Percentiles rank a stretch among this genome's conserved stretches.
phyloP scores from a whole-genome alignment of 2,888 invertebrate species.

The Nebria brevicollis region DNA sequence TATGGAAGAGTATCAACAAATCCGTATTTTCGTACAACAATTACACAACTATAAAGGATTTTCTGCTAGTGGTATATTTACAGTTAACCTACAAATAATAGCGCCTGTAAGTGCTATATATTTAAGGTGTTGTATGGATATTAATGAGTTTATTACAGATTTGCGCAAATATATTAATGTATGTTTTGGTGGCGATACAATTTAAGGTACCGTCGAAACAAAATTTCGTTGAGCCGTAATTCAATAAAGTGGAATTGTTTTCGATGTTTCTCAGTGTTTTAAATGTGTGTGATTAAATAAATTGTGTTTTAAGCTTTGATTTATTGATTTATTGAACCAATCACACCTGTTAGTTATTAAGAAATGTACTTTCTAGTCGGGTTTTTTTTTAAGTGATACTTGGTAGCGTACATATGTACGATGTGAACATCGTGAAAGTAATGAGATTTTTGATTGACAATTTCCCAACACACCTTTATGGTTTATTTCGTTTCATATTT shows the following conservation, averaged over 20 bases:
- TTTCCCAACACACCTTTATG: no score
- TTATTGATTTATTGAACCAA: no score
- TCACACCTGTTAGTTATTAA: no score
- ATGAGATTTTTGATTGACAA: no score
- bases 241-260: neutral
- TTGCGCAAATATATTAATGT: slow-evolving; percentile 60
- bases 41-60: slow-evolving; percentile 58
- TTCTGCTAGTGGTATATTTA: slow-evolving; percentile 60
- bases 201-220: slow-evolving; percentile 59
- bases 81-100: slow-evolving; percentile 59
- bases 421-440: no score
- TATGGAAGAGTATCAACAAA: slow-evolving; percentile 59
- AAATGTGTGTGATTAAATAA: no score
- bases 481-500: no score
- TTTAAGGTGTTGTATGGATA: neutral
- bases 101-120: slow-evolving; percentile 57
- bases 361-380: no score
- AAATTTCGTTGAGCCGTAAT: slow-evolving; percentile 8
- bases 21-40: slow-evolving; percentile 61
- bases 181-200: slow-evolving; percentile 61
- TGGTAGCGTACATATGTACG: no score
- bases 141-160: slow-evolving; percentile 56
- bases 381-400: no score
- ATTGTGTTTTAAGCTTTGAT: no score
- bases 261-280: neutral